Evolutionary conservation across 2,888 invertebrate species (phyloP), one percentile per base, ranked within the genome.

Genomic region (Chesias legatella): DNA sequence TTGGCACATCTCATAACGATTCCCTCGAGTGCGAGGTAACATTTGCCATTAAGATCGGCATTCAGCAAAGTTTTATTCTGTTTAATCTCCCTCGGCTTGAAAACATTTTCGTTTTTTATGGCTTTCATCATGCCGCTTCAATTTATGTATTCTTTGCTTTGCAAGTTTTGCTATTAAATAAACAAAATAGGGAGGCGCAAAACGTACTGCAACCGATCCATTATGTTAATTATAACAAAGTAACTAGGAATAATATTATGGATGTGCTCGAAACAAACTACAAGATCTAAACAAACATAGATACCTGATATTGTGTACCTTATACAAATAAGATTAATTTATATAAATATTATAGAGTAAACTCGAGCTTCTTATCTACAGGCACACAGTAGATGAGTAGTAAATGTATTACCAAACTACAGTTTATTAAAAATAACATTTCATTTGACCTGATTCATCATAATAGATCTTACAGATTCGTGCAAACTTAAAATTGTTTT

Each of bases 1-100:
- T 78, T 68, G 67, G 60, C 70, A 75, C 68, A 66, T 67, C 69
- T 68, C 67, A 65, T 67, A 74, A 67, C 64, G 66, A 71, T 60
- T 58, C 60, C 54, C 57, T 66, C 58, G 54, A 73, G 68, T 64
- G 56, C 44, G 65, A 57, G 66, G 67, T 69, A 70, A 72, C 60
- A 60, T 72, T 72, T 68, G 64, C 58, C 60, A 67, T 68, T 63
- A 67, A 66, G 68, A 63, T 71, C 55, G 56, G 58, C 52, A 60
- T 59, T 51, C 53, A 58, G 51, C 51, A 47, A 52, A 53, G 48
- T 59, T 61, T 64, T 58, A 63, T 60, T 69, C 58, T 47, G 53
- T 71, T 68, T 68, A 56, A 69, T 70, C 53, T 57, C 26, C 57
- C 28, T 49, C 50, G 52, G 41, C 53, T 17, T 49, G 52, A 58